A percentile compares a stretch with the other conserved stretches of the same genome.
These are phyloP conservation scores for Trichechus manatus DNA, from an alignment of 2,113 vertebrate genomes.

Conservation along the genomic window DNA sequence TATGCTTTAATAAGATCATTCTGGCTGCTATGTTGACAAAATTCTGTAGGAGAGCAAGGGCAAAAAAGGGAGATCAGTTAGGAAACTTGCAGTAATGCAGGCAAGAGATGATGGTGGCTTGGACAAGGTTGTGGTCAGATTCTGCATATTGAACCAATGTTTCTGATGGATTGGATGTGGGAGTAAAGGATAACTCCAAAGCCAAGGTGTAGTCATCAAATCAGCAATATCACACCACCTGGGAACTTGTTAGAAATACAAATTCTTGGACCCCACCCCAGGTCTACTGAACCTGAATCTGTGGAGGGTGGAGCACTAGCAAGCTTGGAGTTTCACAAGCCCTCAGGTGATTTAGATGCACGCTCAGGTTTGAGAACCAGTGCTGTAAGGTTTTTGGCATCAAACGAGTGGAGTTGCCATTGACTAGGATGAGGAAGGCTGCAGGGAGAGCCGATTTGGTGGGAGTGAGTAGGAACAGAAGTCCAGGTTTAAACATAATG, in stretches of 20 bases:
- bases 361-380: not conserved
- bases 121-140: not conserved
- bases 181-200: not conserved
- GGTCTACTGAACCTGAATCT: not conserved
- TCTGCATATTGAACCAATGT: not conserved
- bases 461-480: rapidly evolving
- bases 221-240: not conserved
- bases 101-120: not conserved
- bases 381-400: not conserved
- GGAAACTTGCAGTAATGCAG: not conserved
- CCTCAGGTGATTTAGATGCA: not conserved
- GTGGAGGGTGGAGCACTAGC: not conserved
- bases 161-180: not conserved
- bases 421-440: not conserved
- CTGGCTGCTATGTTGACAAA: not conserved
- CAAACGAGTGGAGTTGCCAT: not conserved
- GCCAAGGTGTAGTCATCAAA: not conserved
- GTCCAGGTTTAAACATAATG: not conserved
- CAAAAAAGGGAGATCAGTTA: not conserved
- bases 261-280: not conserved
- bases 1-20: not conserved
- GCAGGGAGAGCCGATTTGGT: not conserved
- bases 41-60: not conserved
- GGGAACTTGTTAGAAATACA: not conserved
- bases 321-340: not conserved